Percentiles rank a stretch among this genome's conserved stretches.
Evolutionary conservation across 2,113 vertebrate species (phyloP).

Genomic region (Melospiza georgiana): DNA sequence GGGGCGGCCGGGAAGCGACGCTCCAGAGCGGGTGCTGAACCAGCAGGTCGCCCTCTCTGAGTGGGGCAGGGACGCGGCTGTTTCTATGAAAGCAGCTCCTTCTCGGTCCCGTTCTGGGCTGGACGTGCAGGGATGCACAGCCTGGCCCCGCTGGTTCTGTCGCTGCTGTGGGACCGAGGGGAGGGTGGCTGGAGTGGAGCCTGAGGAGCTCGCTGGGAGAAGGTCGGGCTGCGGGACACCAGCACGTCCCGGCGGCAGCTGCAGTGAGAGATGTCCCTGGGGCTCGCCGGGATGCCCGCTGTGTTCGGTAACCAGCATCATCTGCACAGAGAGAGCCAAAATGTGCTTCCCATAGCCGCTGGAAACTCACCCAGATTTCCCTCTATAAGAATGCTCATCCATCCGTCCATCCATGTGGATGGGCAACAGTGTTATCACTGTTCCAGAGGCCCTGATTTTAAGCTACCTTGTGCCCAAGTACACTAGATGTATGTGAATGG

Average conservation of each 20-base stretch:
- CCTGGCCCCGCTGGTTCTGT: background rate
- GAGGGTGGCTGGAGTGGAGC: no score
- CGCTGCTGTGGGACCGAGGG: background rate
- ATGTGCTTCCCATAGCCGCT: background rate
- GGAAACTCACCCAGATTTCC: background rate
- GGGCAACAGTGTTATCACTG: rapidly evolving
- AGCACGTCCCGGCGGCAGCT: no score
- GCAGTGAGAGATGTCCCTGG: rapidly evolving
- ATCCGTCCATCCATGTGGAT: background rate
- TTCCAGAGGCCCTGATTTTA: background rate
- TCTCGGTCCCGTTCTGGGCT: rapidly evolving
- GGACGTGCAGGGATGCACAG: background rate
- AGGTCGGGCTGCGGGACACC: background rate
- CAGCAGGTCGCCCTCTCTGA: background rate
- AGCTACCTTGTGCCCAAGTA: rapidly evolving
- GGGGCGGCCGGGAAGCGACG: background rate
- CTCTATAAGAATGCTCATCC: background rate
- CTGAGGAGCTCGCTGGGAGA: no score
- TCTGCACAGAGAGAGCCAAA: background rate
- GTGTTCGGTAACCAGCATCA: background rate
- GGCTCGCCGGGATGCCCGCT: rapidly evolving
- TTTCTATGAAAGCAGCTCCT: rapidly evolving
- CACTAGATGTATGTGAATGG: rapidly evolving
- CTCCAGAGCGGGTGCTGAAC: background rate
- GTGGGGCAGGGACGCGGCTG: background rate